Conservation (phyloP, 2,797 vertebrate genomes). For the Nyctibius grandis region DNA sequence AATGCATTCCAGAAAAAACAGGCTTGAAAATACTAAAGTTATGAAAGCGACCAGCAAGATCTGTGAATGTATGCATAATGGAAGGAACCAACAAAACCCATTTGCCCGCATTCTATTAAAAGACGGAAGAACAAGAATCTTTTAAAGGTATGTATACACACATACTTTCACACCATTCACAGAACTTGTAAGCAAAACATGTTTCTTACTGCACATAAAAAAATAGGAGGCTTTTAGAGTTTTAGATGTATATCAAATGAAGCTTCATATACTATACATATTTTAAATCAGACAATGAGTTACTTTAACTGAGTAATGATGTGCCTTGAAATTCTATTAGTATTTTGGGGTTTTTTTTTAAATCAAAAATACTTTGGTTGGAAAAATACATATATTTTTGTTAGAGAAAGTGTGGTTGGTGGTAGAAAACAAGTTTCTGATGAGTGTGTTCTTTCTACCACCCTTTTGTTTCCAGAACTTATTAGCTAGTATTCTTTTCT, state of each 20-base stretch:
- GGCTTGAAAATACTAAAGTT: background rate
- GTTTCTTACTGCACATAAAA: background rate
- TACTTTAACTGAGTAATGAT: background rate
- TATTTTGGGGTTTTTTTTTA: background rate
- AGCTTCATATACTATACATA: background rate
- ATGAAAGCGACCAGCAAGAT: background rate
- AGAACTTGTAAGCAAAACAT: background rate
- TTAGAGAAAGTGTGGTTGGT: background rate
- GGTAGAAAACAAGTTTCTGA: background rate
- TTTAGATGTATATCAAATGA: background rate
- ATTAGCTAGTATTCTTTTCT: constrained; percentile 36
- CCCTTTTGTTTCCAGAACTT: constrained; percentile 12
- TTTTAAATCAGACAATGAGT: background rate
- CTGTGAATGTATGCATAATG: background rate
- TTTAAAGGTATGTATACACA: background rate
- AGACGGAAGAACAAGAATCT: background rate
- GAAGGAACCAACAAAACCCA: background rate
- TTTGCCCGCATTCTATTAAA: background rate
- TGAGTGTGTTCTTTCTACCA: background rate
- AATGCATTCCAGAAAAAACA: background rate
- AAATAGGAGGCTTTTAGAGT: background rate
- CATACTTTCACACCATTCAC: background rate
- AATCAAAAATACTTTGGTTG: background rate
- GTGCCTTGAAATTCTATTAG: background rate
- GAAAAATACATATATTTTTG: background rate